Evolutionary conservation across 1,140 invertebrate species (phyloP).

Genomic region (Mactra quadrangularis): DNA sequence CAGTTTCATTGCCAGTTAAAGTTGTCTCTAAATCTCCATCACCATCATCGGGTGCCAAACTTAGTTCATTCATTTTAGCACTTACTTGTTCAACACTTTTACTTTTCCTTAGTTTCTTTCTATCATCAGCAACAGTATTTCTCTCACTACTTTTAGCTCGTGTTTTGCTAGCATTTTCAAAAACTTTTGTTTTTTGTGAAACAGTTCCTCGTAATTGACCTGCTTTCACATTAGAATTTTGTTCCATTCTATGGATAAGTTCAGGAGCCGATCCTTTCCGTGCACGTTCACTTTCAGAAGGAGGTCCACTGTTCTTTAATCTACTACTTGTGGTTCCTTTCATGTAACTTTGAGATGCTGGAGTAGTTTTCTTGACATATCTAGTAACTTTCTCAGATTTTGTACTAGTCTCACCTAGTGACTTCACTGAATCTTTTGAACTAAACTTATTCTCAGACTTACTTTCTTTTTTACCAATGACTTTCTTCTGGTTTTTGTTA

Average conservation of each 20-base stretch:
- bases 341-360: constrained; percentile 44
- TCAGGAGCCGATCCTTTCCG: constrained; percentile 34
- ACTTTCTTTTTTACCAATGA: constrained; percentile 12
- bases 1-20: not conserved
- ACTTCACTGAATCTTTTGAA: constrained; percentile 47
- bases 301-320: constrained; percentile 19
- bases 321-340: constrained; percentile 57
- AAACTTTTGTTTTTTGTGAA: constrained; percentile 17
- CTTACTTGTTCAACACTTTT: constrained; percentile 50
- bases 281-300: constrained; percentile 3
- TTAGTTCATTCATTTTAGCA: constrained; percentile 4
- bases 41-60: not conserved
- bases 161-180: constrained; percentile 38
- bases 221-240: not conserved
- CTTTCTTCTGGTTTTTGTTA: constrained; percentile 26
- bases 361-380: constrained; percentile 1
- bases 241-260: not conserved
- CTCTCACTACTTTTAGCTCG: not conserved
- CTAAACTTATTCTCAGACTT: constrained; percentile 20
- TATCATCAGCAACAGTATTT: not conserved
- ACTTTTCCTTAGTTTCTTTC: constrained; percentile 19
- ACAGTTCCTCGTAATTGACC: constrained; percentile 8
- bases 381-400: constrained; percentile 41
- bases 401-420: constrained; percentile 40
- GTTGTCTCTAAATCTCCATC: constrained; percentile 11